Base-by-base conservation (phyloP, 1,140 invertebrate species). In the Acromyrmex charruanus region DNA sequence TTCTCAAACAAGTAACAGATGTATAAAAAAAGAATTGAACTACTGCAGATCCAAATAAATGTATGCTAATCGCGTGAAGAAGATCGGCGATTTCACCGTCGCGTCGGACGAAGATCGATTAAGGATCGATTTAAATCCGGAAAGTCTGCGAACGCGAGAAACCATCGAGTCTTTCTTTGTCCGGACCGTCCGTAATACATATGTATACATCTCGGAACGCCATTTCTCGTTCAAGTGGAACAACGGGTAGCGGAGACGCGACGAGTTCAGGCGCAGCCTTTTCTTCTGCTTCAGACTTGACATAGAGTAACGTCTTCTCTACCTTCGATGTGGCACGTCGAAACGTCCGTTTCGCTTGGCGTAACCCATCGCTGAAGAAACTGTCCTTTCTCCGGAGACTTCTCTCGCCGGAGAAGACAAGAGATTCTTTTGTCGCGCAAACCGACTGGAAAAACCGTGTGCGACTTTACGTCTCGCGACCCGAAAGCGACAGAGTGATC, bases 371-470 rank as follows among this genome's bases (percentile, higher is more conserved):
- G 12, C 51, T 87, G 61, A 61, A 77, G 74, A 86, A 89, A 80
- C 77, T 55, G 75, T 79, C 74, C 77, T 87, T 75, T 81, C 75
- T 69, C 55, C 63, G 44, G 53, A 25, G 53, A 82, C 21, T 53
- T 58, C 58, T 61, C 35, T 72, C 80, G 66, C 39, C 68, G 44
- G 16, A 12, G 49, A 49, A 68, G 77, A 74, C 77, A 69, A 84
- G 72, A 79, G 85, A 79, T 89, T 53, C 85, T 87, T 89, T 87
- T 85, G 77, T 79, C 66, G 59, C 80, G 80, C 39, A 90, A 90
- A 89, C 88, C 77, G 80, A 87, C 74, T 59, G 89, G 85, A 90
- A 90, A 86, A 90, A 89, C 53, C 80, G 51, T 68, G 25, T 58
- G 66, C 84, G 84, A 88, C 88, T 88, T 90, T 86, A 80, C 85